Conservation (phyloP, 2,113 vertebrate species). For the Rhea americana region DNA sequence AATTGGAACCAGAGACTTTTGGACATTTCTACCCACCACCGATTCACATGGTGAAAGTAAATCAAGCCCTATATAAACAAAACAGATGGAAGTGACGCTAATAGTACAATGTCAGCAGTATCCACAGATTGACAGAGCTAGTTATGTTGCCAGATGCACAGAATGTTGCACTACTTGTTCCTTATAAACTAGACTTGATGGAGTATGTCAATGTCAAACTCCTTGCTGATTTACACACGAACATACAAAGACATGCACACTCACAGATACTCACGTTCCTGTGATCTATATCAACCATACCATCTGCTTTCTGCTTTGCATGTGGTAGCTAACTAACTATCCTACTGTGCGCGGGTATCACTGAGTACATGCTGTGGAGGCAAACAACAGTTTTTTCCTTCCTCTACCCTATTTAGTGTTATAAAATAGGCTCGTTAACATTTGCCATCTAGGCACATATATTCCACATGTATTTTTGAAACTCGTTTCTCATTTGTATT, state of each 20-base stretch:
- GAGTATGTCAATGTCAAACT: conserved; percentile 87
- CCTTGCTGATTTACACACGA: conserved; percentile 84
- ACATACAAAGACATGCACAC: conserved; percentile 81
- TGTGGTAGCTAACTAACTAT: conserved; percentile 83
- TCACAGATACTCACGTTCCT: conserved; percentile 83
- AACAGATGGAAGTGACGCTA: conserved; percentile 84
- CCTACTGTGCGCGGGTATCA: conserved; percentile 81
- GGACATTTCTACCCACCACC: conserved; percentile 73
- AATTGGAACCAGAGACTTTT: conserved; percentile 74
- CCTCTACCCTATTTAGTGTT: conserved; percentile 75
- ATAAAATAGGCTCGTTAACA: conserved; percentile 80
- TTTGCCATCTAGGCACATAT: conserved; percentile 72
- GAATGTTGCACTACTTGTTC: conserved; percentile 87
- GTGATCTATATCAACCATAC: conserved; percentile 81
- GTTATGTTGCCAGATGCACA: conserved; percentile 86
- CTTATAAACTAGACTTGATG: conserved; percentile 86
- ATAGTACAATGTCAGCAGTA: conserved; percentile 85
- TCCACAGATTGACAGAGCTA: conserved; percentile 85
- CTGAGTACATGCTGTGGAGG: conserved; percentile 81
- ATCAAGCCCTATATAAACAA: conserved; percentile 84
- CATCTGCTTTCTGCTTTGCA: conserved; percentile 85
- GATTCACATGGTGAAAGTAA: conserved; percentile 79
- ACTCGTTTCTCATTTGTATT: conserved; percentile 59
- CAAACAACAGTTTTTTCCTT: conserved; percentile 79
- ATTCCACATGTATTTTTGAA: conserved; percentile 73